Conservation (phyloP, 2,113 vertebrate genomes). For the Sciurus niger region DNA sequence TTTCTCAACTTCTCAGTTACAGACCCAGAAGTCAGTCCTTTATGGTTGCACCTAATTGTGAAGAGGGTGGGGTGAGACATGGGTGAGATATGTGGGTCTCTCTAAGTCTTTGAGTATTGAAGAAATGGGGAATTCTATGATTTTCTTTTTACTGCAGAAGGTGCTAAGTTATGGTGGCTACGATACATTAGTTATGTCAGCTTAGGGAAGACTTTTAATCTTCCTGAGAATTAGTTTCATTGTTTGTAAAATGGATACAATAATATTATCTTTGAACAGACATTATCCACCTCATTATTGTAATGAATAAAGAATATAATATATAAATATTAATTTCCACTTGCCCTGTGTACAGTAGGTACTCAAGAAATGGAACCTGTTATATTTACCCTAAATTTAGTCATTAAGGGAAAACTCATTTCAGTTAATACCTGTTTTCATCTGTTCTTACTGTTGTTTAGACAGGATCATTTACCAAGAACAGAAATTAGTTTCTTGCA, state of each 20-base stretch:
- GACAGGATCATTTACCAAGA: neutral
- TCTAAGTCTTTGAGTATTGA: neutral
- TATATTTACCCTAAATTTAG: neutral
- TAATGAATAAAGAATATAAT: neutral
- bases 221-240: neutral
- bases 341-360: neutral
- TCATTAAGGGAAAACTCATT: neutral
- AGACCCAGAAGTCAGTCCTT: slow-evolving; percentile 31
- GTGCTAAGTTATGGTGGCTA: neutral
- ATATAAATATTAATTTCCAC: neutral
- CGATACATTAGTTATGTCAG: neutral
- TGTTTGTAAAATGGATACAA: neutral
- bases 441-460: neutral
- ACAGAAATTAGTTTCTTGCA: neutral
- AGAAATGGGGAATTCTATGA: neutral
- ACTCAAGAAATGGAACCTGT: neutral
- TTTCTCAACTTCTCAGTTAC: slow-evolving; percentile 4
- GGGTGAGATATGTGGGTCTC: neutral
- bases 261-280: neutral
- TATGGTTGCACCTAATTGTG: slow-evolving; percentile 16
- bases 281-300: neutral
- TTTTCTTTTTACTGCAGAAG: slow-evolving; percentile 43
- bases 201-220: neutral
- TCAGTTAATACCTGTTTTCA: neutral
- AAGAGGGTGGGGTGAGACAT: neutral